Evolutionary conservation across 2,797 vertebrate species (phyloP).

Genomic region (Kryptolebias ocellatus): DNA sequence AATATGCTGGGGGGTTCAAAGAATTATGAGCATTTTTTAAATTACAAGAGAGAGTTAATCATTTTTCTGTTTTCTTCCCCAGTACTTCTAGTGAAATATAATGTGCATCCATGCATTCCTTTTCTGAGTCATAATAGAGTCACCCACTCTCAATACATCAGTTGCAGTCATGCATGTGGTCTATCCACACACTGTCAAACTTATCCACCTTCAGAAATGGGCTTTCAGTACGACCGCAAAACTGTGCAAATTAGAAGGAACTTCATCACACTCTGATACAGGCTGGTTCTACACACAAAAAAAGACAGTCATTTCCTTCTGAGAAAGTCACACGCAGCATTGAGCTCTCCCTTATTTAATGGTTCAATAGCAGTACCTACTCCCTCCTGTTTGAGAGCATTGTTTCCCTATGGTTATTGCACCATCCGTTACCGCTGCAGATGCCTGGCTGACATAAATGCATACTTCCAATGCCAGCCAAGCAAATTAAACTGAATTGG

Average conservation of each 20-base stretch:
- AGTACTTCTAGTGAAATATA: not conserved
- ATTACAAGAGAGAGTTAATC: not conserved
- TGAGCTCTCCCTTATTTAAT: conserved; percentile 73
- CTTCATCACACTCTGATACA: conserved; percentile 40
- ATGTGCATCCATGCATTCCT: conserved; percentile 14
- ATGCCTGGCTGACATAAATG: conserved; percentile 71
- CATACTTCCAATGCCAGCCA: conserved; percentile 67
- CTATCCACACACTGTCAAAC: conserved; percentile 7
- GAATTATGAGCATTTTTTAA: not conserved
- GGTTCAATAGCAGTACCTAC: conserved; percentile 70
- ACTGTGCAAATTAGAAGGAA: conserved; percentile 37
- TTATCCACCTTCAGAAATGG: conserved; percentile 19
- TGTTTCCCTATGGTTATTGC: conserved; percentile 76
- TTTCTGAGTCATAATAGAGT: conserved; percentile 13
- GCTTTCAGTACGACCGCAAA: conserved; percentile 20
- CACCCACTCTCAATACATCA: conserved; percentile 16
- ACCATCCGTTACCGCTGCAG: conserved; percentile 68
- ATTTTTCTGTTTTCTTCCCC: not conserved
- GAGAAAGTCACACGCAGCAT: conserved; percentile 61
- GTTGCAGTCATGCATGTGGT: conserved; percentile 17
- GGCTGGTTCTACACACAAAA: conserved; percentile 25
- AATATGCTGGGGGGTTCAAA: not conserved
- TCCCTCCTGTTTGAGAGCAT: conserved; percentile 69
- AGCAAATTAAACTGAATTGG: conserved; percentile 72
- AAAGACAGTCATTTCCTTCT: conserved; percentile 48